Evolutionary conservation across 23 tunicate genomes (phyloP).

Genomic region (Halocynthia aurantium): DNA sequence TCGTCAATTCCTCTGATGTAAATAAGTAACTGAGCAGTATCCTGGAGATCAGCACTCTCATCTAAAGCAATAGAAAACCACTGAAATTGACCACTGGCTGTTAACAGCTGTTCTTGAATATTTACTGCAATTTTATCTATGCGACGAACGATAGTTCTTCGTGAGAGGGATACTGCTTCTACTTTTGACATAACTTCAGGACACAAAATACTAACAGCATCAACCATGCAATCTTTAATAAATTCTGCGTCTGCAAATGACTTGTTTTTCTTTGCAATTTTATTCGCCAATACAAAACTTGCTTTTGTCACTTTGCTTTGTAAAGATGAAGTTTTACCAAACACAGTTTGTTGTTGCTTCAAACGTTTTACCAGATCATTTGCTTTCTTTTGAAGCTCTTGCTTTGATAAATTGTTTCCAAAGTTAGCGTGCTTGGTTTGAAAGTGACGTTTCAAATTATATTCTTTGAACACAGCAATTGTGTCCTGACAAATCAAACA

Average conservation of each 20-base stretch:
- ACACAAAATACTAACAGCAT: constrained; percentile 22
- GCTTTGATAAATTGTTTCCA: constrained; percentile 64
- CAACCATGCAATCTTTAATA: constrained; percentile 22
- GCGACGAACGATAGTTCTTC: constrained; percentile 32
- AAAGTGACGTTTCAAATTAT: constrained; percentile 67
- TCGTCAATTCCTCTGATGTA: too few species aligned
- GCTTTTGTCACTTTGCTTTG: constrained; percentile 15
- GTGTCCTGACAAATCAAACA: constrained; percentile 33
- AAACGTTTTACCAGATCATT: constrained; percentile 68
- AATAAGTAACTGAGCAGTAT: too few species aligned
- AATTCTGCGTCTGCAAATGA: too few species aligned
- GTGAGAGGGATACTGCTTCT: constrained; percentile 23
- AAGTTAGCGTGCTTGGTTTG: too few species aligned
- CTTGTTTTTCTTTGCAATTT: too few species aligned
- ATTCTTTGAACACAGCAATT: constrained; percentile 65
- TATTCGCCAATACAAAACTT: constrained; percentile 24
- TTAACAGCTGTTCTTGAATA: constrained; percentile 17
- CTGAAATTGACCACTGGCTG: neutral
- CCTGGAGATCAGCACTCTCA: too few species aligned
- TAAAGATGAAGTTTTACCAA: too few species aligned
- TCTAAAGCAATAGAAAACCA: constrained; percentile 35
- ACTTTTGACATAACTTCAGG: constrained; percentile 22
- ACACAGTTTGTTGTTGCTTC: constrained; percentile 70
- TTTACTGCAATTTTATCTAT: constrained; percentile 23
- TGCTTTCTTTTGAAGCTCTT: constrained; percentile 69